Evolutionary conservation across 2,113 vertebrate species (phyloP).

Genomic region (Psilopsiagon aymara): DNA sequence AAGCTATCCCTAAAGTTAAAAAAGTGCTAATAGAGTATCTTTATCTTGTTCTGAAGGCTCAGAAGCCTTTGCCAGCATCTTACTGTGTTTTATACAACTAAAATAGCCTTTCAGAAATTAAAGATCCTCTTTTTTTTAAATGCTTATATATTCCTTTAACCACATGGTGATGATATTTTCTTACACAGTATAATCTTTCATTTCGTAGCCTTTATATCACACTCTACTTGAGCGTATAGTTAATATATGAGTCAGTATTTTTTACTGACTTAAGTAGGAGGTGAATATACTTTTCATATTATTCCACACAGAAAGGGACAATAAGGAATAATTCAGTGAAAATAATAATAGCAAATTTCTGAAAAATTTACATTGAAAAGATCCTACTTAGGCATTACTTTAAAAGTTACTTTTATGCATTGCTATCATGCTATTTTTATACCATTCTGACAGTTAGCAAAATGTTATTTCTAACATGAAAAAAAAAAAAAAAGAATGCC

Average conservation of each 20-base stretch:
- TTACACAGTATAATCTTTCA: neutral
- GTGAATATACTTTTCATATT: neutral
- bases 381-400: neutral
- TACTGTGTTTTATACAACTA: neutral
- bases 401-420: neutral
- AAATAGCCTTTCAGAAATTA: neutral
- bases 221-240: neutral
- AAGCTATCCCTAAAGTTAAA: neutral
- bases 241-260: neutral
- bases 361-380: neutral
- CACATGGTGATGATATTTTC: neutral
- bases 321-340: neutral
- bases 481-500: neutral
- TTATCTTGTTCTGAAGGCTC: neutral
- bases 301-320: neutral
- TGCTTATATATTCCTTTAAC: neutral
- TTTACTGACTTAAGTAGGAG: neutral
- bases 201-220: neutral
- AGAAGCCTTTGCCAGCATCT: neutral
- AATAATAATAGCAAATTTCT: neutral
- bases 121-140: neutral
- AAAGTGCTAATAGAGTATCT: neutral
- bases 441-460: neutral
- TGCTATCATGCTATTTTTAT: neutral
- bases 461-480: neutral